Base-by-base conservation (phyloP, 2,888 invertebrate species). In the Argyresthia goedartella region DNA sequence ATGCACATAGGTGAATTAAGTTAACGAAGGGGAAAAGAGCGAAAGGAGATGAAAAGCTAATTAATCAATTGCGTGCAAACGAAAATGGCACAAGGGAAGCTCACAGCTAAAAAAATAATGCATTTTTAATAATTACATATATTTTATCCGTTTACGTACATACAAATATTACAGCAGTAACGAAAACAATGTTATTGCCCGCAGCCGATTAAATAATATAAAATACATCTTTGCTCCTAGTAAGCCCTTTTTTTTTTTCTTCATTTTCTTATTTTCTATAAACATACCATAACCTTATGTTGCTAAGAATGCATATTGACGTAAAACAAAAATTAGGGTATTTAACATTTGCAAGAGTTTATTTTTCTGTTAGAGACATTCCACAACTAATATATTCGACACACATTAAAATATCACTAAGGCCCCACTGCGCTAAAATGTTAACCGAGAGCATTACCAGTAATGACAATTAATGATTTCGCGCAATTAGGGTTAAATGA, bases 191-290 rank as follows among this genome's bases (percentile, higher is more conserved):
- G 66, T 69, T 71, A 77, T 73, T 73, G 73, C 76, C 79, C 75
- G 73, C 72, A 66, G 70, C 71, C 71, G 71, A 69, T 71, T 50
- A 67, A 69, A 66, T 67, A 73, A 68, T 74, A 76, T 73, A 76
- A 67, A 73, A 68, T 78, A 80, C 76, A 82, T 73, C 79, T 79
- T 78, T 77, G 71, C 13, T 25, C 66, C 73, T 75, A 79, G 81
- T 85, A 84, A 86, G 86, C 85, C 85, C 82, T 81, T 75, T 81
- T 80, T 84, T 77, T 64, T 60, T 62, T 77, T 64, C 60, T 62
- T 50, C 57, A 63, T 65, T 69, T 66, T 66, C 60, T 61, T 60
- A 60, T 69, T 81, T 80, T 74, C 62, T 76, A 78, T 67, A 81
- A 79, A 81, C 73, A 71, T 79, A 76, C 71, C 71, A 71, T 79